Base-by-base conservation (phyloP, 1,140 invertebrate genomes). In the Apis florea region DNA sequence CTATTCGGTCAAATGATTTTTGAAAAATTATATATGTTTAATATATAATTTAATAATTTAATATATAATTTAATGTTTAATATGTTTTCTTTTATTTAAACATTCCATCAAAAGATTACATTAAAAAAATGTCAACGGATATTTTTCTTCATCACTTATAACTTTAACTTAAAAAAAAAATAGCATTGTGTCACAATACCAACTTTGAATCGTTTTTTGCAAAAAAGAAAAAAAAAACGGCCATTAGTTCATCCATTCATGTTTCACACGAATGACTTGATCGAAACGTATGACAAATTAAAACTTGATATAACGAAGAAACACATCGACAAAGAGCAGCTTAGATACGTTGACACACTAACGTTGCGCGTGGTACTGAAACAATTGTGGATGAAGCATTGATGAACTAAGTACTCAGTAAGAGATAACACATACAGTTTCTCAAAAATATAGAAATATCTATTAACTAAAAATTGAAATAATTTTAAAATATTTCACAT, bases 341-440 rank as follows among this genome's bases (percentile, higher is more conserved):
- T 15, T 53, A 64, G 61, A 21, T 49, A 53, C 72, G 63, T 74
- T 54, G 54, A 47, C 85, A 70, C 63, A 54, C 54, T 83, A 83
- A 58, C 67, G 84, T 63, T 72, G 17, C 72, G 76, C 75, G 31
- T 69, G n/a, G 59, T 77, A 86, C 85, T 86, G 81, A 86, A 85
- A 61, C 74, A 66, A 85, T 73, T 47, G 26, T 56, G 49, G 59
- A 75, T 75, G 56, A 72, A 73, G 66, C 82, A 47, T 73, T 66
- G 69, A 54, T 40, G 54, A 58, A 9, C 47, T 71, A 40, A 40
- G 4, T 40, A 47, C 71, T 19, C 64, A 64, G 21, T 58, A 61
- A 11, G 61, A 63, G 85, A 86, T 86, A 85, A 81, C 64, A 61
- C 58, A 40, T 40, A 40, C 31, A 40, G 31, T 40, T 5, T 40